These are phyloP conservation scores for Trematocara marginatum DNA, from an alignment of 2,113 vertebrate species.

Conservation along the genomic window DNA sequence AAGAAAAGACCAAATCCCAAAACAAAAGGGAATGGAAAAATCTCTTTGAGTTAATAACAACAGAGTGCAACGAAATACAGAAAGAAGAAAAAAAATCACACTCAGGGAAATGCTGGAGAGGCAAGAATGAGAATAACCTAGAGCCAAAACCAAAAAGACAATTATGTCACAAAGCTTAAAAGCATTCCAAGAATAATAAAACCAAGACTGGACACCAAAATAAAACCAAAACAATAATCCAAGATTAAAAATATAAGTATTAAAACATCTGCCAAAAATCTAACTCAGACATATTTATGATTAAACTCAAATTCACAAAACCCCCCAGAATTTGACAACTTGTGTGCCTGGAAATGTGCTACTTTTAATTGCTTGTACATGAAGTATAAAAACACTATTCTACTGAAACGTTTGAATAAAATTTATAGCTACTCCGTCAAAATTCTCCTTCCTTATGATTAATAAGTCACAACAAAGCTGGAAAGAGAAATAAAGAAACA, in stretches of 20 bases:
- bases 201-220: not conserved
- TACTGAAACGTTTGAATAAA: not conserved
- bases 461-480: not conserved
- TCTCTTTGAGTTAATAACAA: not conserved
- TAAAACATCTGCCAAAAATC: not conserved
- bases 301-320: not conserved
- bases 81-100: not conserved
- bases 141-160: not conserved
- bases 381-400: not conserved
- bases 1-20: not conserved
- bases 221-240: not conserved
- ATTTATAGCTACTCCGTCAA: not conserved
- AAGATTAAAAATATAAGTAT: not conserved
- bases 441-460: accelerated
- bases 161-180: not conserved
- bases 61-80: not conserved
- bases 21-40: not conserved
- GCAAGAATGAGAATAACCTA: not conserved
- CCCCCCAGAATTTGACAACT: accelerated
- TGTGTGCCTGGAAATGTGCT: not conserved
- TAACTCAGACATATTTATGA: not conserved
- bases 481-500: not conserved
- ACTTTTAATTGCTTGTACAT: not conserved
- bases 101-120: accelerated
- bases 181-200: constrained; percentile 14